These are phyloP conservation scores for Nannospalax galili DNA, from an alignment of 2,113 vertebrate species.

Conservation along the genomic window DNA sequence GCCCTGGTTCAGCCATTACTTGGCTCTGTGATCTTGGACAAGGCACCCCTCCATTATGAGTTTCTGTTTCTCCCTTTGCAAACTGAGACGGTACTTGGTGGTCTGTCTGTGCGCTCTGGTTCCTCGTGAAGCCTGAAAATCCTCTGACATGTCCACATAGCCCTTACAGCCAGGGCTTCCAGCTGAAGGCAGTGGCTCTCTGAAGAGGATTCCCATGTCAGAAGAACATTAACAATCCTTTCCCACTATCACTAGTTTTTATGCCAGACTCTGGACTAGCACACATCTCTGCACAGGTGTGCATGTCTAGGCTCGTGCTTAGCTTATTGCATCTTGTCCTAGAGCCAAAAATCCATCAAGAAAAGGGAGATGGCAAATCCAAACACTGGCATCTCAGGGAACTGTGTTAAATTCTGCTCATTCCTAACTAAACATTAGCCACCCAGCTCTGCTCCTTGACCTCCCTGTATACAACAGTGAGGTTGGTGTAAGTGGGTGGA, in stretches of 20 bases:
- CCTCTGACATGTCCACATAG: background rate
- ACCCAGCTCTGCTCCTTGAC: background rate
- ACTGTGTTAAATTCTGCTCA: background rate
- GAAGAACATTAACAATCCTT: background rate
- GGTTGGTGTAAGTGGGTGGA: background rate
- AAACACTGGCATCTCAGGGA: constrained; percentile 29
- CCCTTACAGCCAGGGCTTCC: background rate
- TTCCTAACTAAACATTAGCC: background rate
- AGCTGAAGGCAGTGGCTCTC: background rate
- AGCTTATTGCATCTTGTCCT: constrained; percentile 19
- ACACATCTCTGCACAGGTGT: background rate
- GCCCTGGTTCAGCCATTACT: background rate
- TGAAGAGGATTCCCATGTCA: background rate
- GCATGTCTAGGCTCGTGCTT: constrained; percentile 37
- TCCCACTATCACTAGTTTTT: background rate
- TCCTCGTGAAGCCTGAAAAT: background rate
- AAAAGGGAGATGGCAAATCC: constrained; percentile 25
- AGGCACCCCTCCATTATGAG: background rate
- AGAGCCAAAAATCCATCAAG: constrained; percentile 50
- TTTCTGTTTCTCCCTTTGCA: background rate
- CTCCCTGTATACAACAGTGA: background rate
- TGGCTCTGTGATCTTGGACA: background rate
- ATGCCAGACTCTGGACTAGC: background rate
- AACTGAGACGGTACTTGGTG: background rate
- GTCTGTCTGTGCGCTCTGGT: background rate